A percentile compares a stretch with the other conserved stretches of the same genome.
These are phyloP conservation scores for Emydocephalus ijimae DNA, from an alignment of 2,113 vertebrate genomes.

Conservation along the genomic window DNA sequence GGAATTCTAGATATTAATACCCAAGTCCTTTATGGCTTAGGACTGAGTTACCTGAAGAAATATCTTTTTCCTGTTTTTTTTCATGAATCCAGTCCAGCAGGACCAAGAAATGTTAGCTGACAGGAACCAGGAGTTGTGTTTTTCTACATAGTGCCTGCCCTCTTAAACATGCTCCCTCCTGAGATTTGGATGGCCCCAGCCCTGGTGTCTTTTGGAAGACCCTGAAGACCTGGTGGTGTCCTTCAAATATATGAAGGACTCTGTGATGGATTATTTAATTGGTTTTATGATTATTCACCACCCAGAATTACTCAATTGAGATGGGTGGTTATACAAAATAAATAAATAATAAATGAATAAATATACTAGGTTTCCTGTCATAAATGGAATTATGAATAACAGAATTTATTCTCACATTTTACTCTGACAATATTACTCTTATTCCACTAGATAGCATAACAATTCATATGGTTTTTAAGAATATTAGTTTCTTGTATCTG, in stretches of 20 bases:
- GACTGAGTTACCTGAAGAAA: not conserved
- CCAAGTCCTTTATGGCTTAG: not conserved
- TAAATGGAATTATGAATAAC: not conserved
- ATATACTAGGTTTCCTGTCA: not conserved
- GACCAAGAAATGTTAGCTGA: not conserved
- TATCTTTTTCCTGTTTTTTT: not conserved
- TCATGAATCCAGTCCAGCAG: not conserved
- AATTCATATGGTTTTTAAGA: not conserved
- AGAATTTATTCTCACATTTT: not conserved
- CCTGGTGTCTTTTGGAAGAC: not conserved
- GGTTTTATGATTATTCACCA: not conserved
- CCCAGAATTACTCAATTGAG: not conserved
- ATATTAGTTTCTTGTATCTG: not conserved
- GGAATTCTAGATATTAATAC: not conserved
- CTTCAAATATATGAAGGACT: not conserved
- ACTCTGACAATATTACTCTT: not conserved
- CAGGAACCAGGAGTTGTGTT: not conserved
- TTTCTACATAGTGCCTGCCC: not conserved
- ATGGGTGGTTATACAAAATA: not conserved
- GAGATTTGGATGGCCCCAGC: not conserved
- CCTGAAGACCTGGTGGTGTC: not conserved
- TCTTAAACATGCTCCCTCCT: not conserved
- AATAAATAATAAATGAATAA: not conserved
- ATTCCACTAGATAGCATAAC: not conserved
- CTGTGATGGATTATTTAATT: not conserved